phyloP scores from a whole-genome alignment of 2,888 invertebrate species.

The Rhagonycha fulva region DNA sequence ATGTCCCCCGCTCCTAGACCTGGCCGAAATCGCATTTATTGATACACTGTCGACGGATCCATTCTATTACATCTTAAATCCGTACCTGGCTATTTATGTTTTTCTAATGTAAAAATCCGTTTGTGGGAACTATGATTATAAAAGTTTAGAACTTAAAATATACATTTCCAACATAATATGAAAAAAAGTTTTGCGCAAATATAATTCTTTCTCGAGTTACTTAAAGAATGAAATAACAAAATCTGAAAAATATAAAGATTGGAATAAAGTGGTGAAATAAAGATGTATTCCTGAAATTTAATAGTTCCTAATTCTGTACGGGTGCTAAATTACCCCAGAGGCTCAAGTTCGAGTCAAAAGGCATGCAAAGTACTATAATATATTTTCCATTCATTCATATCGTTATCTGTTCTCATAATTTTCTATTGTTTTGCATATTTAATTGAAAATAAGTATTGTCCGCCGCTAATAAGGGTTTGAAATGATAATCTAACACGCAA shows the following conservation, averaged over 20 bases:
- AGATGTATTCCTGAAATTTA: slow-evolving; percentile 35
- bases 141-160: too few species aligned
- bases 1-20: too few species aligned
- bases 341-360: slow-evolving; percentile 27
- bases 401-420: slow-evolving; percentile 31
- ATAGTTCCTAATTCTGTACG: slow-evolving; percentile 38
- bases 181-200: not conserved
- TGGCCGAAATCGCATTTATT: too few species aligned
- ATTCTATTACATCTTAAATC: too few species aligned
- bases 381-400: slow-evolving; percentile 33
- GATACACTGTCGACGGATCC: too few species aligned
- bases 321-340: slow-evolving; percentile 32
- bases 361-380: slow-evolving; percentile 28
- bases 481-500: slow-evolving; percentile 23
- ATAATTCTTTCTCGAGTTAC: not conserved
- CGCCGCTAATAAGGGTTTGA: slow-evolving; percentile 25
- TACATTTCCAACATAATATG: not conserved
- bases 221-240: too few species aligned
- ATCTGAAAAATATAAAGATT: slow-evolving; percentile 11
- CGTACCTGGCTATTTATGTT: too few species aligned
- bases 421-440: slow-evolving; percentile 30
- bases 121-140: too few species aligned
- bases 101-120: too few species aligned
- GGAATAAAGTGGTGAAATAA: slow-evolving; percentile 25
- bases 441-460: slow-evolving; percentile 29